phyloP scores from a whole-genome alignment of 2,888 invertebrate species.

The Trisateles emortualis region DNA sequence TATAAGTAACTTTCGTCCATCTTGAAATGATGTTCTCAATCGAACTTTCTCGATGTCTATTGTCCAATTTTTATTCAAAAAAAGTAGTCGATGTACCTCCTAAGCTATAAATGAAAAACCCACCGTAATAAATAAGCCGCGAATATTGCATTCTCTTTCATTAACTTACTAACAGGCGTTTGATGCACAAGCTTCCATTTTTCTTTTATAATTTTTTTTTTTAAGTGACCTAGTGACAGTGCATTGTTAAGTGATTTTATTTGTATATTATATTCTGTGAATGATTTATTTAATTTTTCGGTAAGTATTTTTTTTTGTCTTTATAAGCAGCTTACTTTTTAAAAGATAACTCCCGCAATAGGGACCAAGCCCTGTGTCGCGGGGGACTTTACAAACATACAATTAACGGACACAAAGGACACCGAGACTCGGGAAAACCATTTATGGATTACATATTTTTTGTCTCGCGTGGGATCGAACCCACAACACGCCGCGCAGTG shows the following conservation, averaged over 20 bases:
- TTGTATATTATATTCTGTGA: background rate
- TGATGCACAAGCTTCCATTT: background rate
- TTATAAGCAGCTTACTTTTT: too few species aligned
- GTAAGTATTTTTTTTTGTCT: background rate
- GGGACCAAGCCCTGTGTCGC: too few species aligned
- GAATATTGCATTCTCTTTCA: conserved; percentile 8
- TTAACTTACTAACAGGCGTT: conserved; percentile 8
- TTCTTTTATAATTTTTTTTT: background rate
- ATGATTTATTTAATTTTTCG: background rate
- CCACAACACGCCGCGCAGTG: too few species aligned
- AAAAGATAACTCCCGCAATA: too few species aligned
- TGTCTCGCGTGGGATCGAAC: too few species aligned
- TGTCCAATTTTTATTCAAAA: background rate
- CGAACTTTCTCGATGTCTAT: too few species aligned
- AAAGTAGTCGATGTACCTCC: background rate
- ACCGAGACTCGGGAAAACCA: too few species aligned
- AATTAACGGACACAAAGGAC: too few species aligned
- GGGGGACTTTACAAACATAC: too few species aligned
- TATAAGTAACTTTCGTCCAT: too few species aligned
- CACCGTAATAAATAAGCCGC: conserved; percentile 11
- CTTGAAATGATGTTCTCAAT: too few species aligned
- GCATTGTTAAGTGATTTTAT: background rate
- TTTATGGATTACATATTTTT: too few species aligned
- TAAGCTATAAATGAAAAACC: background rate
- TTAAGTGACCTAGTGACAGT: conserved; percentile 5